Percentiles rank a stretch among this genome's conserved stretches.
Conservation (phyloP, 2,888 invertebrate species). For the Ochropacha duplaris region DNA sequence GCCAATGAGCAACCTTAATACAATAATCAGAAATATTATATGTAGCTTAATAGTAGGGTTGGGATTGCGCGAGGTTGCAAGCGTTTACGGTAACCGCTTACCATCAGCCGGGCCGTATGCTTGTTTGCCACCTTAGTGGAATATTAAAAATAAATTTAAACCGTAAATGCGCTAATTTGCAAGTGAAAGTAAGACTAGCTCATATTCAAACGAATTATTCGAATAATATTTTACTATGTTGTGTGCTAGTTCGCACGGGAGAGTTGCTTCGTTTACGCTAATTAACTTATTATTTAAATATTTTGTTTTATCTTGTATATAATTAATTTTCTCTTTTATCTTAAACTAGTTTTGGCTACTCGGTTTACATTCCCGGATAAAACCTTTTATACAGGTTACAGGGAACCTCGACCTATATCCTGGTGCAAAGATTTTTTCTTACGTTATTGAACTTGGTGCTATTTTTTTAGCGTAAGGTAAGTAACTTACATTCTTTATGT, state of each 20-base stretch:
- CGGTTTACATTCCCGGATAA: background rate
- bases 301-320: background rate
- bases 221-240: background rate
- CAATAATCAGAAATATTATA: background rate
- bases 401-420: too few relatives aligned
- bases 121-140: too few relatives aligned
- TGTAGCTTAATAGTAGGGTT: too few relatives aligned
- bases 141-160: too few relatives aligned
- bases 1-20: too few relatives aligned
- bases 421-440: too few relatives aligned
- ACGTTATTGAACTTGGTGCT: too few relatives aligned
- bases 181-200: conserved; percentile 5
- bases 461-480: too few relatives aligned
- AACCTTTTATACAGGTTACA: too few relatives aligned
- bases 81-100: too few relatives aligned
- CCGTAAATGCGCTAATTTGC: background rate
- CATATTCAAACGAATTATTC: background rate
- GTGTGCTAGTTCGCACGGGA: conserved; percentile 5
- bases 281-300: conserved; percentile 5
- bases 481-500: conserved; percentile 97
- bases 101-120: too few relatives aligned
- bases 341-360: background rate
- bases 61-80: too few relatives aligned
- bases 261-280: conserved; percentile 2
- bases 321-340: background rate